These are phyloP conservation scores for Toxotes chatareus DNA, from an alignment of 2,113 vertebrate genomes.

Conservation along the genomic window DNA sequence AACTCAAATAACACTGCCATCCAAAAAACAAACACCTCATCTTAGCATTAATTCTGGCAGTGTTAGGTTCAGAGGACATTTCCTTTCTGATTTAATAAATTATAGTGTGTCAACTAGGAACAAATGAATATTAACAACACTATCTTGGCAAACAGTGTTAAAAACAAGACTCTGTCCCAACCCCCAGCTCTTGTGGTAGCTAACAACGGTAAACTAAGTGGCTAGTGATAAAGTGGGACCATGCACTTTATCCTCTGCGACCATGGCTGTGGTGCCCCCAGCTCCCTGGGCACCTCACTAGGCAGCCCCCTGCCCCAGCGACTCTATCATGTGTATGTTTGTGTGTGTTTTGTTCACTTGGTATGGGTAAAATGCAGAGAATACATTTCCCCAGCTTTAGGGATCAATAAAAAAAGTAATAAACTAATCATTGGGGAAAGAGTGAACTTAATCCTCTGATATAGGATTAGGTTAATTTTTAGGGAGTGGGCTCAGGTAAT, in stretches of 20 bases:
- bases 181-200: not conserved
- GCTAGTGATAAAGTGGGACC: slow-evolving; percentile 6
- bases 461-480: not conserved
- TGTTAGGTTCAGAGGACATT: not conserved
- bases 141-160: not conserved
- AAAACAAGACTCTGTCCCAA: not conserved
- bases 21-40: not conserved
- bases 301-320: too few relatives aligned
- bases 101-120: too few relatives aligned
- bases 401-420: not conserved
- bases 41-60: not conserved
- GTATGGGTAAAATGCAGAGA: too few relatives aligned
- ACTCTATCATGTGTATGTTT: too few relatives aligned
- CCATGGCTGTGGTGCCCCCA: too few relatives aligned
- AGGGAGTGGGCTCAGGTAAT: slow-evolving; percentile 7
- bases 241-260: slow-evolving; percentile 3
- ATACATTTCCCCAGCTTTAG: too few relatives aligned
- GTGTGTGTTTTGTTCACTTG: too few relatives aligned
- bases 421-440: slow-evolving; percentile 16
- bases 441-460: slow-evolving; percentile 24
- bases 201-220: not conserved
- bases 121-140: too few relatives aligned
- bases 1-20: not conserved
- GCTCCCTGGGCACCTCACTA: too few relatives aligned
- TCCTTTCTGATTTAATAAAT: slow-evolving; percentile 3